A percentile compares a stretch with the other conserved stretches of the same genome.
Evolutionary conservation across 2,888 invertebrate genomes (phyloP).

Genomic region (Hartigia nigra): DNA sequence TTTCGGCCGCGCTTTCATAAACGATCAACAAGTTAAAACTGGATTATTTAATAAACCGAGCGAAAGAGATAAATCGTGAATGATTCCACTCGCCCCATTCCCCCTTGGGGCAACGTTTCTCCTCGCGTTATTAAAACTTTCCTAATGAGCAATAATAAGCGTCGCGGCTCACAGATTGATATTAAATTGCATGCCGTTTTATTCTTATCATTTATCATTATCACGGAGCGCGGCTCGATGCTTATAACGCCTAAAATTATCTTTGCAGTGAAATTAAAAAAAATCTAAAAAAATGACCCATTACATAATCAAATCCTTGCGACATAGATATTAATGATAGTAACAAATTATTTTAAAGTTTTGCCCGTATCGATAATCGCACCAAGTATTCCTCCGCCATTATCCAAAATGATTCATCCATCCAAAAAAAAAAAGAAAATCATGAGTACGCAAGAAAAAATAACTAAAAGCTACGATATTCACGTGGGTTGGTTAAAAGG

Average conservation of each 20-base stretch:
- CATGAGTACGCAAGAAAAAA: not conserved
- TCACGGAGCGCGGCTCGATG: slow-evolving; percentile 29
- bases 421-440: not conserved
- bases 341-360: not conserved
- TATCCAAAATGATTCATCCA: not conserved
- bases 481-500: not conserved
- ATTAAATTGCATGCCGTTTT: slow-evolving; percentile 52
- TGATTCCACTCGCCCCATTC: slow-evolving; percentile 25
- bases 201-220: slow-evolving; percentile 53
- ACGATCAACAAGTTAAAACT: slow-evolving; percentile 56
- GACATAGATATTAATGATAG: not conserved
- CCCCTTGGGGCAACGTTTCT: slow-evolving; percentile 26
- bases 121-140: slow-evolving; percentile 59
- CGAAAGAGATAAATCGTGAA: slow-evolving; percentile 54
- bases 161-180: slow-evolving; percentile 50
- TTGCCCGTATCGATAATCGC: not conserved
- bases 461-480: not conserved
- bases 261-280: not conserved
- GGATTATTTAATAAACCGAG: slow-evolving; percentile 47
- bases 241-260: not conserved
- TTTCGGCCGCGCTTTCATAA: slow-evolving; percentile 27
- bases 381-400: not conserved
- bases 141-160: slow-evolving; percentile 59
- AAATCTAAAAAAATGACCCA: not conserved
- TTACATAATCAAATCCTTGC: not conserved